Evolutionary conservation across 30 jellyfish, hydroid and myxozoan genomes (phyloP), one percentile per base, ranked within the genome.

Genomic region (Hydra vulgaris): DNA sequence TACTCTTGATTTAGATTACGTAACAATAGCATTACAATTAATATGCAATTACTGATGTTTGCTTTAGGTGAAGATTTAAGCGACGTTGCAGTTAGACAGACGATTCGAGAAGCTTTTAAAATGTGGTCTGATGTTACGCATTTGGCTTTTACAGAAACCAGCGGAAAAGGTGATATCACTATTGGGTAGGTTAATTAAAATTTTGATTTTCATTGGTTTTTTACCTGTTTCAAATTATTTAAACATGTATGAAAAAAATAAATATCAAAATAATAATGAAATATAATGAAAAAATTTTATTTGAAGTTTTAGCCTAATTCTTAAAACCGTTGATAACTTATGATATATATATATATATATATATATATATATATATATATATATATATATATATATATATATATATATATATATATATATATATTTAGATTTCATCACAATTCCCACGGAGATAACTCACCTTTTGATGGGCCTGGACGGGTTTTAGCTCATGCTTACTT

Each of bases 401-500:
- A n/a, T n/a, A n/a, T n/a, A n/a, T n/a, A n/a, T n/a, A n/a, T n/a
- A n/a, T n/a, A n/a, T n/a, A n/a, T n/a, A n/a, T n/a, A n/a, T n/a
- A n/a, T n/a, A n/a, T n/a, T 53, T 61, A 53, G 85, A 18, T 53
- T 78, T 7, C 69, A 21, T 26, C 25, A 18, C 4, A 25, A 70
- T 56, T 22, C 53, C 21, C 97, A 91, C 73, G 96, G 96, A 15
- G 97, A 91, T 69, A 83, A 80, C 15, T 68, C 79, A 75, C 95
- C 96, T 8, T 91, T 91, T 76, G 97, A 91, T 70, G 97, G 97
- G 7, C 7, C 15, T n/a, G 87, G 87, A 0, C 79, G 85, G 56
- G 90, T 87, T 7, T 84, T 91, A 73, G 97, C 95, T 8, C 97
- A 91, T 78, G 97, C 97, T 17, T 91, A 85, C 72, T 85, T 70